Conservation (phyloP, 2,797 vertebrate species). For the Amphiprion clarkii region DNA sequence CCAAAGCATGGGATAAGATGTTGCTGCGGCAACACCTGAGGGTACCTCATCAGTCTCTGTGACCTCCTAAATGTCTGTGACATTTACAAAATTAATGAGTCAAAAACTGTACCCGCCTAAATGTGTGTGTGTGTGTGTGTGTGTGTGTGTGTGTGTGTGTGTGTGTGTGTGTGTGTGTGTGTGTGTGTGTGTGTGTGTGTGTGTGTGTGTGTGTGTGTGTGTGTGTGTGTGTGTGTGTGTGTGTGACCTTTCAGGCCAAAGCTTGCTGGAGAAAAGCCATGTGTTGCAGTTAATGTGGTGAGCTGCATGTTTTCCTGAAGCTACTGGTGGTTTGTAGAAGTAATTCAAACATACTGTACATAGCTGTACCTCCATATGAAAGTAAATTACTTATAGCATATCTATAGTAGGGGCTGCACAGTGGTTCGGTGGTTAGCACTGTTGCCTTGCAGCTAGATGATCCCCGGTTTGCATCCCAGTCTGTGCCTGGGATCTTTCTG, state of each 20-base stretch:
- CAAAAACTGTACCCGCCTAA: conserved; percentile 5
- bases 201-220: conserved; percentile 1
- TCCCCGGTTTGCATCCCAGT: too few species aligned
- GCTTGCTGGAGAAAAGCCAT: background rate
- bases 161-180: background rate
- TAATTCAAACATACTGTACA: background rate
- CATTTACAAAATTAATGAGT: conserved; percentile 47
- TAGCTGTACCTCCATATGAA: too few species aligned
- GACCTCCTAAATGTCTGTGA: conserved; percentile 22
- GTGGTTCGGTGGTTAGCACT: too few species aligned
- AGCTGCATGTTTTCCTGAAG: background rate
- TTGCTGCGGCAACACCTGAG: conserved; percentile 51
- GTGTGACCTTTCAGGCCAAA: conserved; percentile 14
- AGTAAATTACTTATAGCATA: too few species aligned
- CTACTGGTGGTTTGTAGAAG: background rate
- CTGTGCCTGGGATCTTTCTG: too few species aligned
- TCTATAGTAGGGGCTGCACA: too few species aligned
- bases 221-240: conserved; percentile 1
- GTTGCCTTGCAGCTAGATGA: too few species aligned
- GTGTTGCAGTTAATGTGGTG: conserved; percentile 5
- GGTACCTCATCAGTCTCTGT: conserved; percentile 33
- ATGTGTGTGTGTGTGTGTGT: background rate
- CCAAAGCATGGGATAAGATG: conserved; percentile 14
- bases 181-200: conserved; percentile 1
- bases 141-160: background rate